Conservation (phyloP, 2,888 invertebrate genomes). For the Philereme vetulata region DNA sequence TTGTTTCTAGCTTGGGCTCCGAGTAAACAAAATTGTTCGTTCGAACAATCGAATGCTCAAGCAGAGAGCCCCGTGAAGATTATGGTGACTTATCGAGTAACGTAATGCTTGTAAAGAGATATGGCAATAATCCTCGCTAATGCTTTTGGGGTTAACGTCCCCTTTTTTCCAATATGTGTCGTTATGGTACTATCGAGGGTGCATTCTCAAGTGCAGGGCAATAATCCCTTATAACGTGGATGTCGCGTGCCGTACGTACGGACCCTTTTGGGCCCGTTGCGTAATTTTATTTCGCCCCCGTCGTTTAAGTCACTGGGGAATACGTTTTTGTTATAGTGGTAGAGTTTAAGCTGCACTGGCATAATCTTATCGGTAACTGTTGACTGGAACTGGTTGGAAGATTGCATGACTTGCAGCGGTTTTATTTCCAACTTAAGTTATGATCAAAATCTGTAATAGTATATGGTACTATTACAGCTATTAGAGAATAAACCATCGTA, state of each 20-base stretch:
- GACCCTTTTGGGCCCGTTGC: slow-evolving; percentile 57
- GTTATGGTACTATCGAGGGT: slow-evolving; percentile 62
- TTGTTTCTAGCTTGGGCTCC: slow-evolving; percentile 27
- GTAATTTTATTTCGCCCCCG: slow-evolving; percentile 68
- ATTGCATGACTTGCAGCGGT: slow-evolving; percentile 1
- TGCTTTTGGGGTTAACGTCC: slow-evolving; percentile 62
- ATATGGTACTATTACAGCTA: too few relatives aligned
- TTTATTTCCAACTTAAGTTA: slow-evolving; percentile 1
- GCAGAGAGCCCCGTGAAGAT: slow-evolving; percentile 65
- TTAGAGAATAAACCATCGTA: too few relatives aligned
- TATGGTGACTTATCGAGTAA: slow-evolving; percentile 69
- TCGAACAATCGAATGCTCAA: slow-evolving; percentile 39
- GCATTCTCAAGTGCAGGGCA: slow-evolving; percentile 74
- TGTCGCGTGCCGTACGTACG: slow-evolving; percentile 58
- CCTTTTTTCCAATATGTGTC: slow-evolving; percentile 65
- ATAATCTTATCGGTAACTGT: slow-evolving; percentile 40
- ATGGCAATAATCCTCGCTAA: slow-evolving; percentile 74
- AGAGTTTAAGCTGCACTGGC: slow-evolving; percentile 52
- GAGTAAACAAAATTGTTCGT: slow-evolving; percentile 39
- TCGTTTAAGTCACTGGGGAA: slow-evolving; percentile 52
- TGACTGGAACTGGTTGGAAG: slow-evolving; percentile 1
- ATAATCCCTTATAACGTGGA: slow-evolving; percentile 73
- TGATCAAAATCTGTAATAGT: too few relatives aligned
- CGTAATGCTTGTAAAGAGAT: slow-evolving; percentile 72
- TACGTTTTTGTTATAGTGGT: slow-evolving; percentile 48